Percentiles rank a stretch among this genome's conserved stretches.
Conservation (phyloP, 2,888 invertebrate species). For the Rotaria sp. region DNA sequence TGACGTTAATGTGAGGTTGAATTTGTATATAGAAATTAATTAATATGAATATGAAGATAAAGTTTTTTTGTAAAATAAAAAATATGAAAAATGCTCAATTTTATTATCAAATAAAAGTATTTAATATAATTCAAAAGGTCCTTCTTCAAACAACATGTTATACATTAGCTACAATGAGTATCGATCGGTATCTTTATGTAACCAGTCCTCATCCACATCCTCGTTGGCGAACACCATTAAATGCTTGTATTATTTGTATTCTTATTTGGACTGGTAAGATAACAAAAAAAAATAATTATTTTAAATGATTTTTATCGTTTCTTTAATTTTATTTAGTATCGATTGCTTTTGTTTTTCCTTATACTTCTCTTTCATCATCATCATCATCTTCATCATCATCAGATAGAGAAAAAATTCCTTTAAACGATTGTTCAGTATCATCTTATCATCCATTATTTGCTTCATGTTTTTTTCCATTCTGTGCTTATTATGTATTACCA, state of each 20-base stretch:
- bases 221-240: not conserved
- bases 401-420: not conserved
- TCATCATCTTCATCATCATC: no score
- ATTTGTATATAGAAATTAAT: no score
- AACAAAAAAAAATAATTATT: no score
- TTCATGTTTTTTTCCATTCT: not conserved
- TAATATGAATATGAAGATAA: no score
- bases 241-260: not conserved
- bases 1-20: no score
- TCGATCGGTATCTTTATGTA: constrained; percentile 29
- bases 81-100: no score
- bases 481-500: constrained; percentile 35
- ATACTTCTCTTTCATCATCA: not conserved
- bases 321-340: not conserved
- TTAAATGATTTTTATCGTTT: not conserved
- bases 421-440: not conserved
- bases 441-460: not conserved
- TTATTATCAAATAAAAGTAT: no score
- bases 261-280: not conserved
- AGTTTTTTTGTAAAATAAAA: no score
- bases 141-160: constrained; percentile 37
- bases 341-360: not conserved
- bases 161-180: constrained; percentile 37
- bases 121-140: not conserved
- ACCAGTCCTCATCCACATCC: constrained; percentile 12